Conservation (phyloP, 1,140 invertebrate genomes). For the Meteorus sp. region DNA sequence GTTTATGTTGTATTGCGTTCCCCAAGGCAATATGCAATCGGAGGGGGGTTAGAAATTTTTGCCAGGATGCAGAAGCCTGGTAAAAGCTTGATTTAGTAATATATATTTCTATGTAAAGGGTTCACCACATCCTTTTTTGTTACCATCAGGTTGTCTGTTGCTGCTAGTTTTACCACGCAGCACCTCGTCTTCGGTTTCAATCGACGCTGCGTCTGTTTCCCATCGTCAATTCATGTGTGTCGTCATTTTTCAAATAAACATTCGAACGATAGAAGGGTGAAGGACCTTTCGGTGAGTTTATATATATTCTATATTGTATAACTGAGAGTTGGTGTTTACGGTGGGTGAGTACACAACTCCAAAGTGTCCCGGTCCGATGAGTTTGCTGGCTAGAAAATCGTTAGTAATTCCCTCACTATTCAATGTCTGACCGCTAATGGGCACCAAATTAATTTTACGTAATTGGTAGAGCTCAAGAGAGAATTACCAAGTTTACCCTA, state of each 20-base stretch:
- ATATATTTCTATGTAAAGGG: too few species aligned
- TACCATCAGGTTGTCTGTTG: not conserved
- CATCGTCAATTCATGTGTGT: slow-evolving; percentile 31
- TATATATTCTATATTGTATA: not conserved
- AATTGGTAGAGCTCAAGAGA: slow-evolving; percentile 43
- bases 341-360: slow-evolving; percentile 25
- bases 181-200: slow-evolving; percentile 45
- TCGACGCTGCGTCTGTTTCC: slow-evolving; percentile 17
- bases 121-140: slow-evolving; percentile 47
- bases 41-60: too few species aligned
- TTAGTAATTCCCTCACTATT: slow-evolving; percentile 31
- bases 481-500: slow-evolving; percentile 52
- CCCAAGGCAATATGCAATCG: too few species aligned
- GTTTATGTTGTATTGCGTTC: not conserved
- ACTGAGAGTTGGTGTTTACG: slow-evolving; percentile 22
- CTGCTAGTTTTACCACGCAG: slow-evolving; percentile 31
- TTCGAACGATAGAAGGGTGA: not conserved
- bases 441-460: slow-evolving; percentile 56
- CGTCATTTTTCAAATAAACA: slow-evolving; percentile 45
- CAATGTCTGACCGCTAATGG: slow-evolving; percentile 46
- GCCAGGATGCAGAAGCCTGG: slow-evolving; percentile 29
- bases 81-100: slow-evolving; percentile 36
- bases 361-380: slow-evolving; percentile 33
- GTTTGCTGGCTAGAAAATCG: slow-evolving; percentile 43
- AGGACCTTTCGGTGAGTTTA: not conserved